phyloP scores from a whole-genome alignment of 2,797 vertebrate genomes.

The Crax fasciolata region DNA sequence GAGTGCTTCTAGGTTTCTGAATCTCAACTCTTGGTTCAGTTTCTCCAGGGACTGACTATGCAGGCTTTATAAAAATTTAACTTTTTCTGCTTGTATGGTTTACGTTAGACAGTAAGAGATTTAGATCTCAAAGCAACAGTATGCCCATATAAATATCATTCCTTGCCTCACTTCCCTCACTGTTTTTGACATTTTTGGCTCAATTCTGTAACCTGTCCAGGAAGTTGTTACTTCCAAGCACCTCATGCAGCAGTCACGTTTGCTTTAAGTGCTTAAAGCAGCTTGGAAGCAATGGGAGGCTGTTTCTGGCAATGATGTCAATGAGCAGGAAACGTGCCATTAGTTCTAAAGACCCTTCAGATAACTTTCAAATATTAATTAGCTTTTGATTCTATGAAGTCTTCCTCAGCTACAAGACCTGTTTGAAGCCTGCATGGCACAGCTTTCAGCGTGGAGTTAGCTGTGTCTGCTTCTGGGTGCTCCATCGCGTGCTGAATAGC shows the following conservation, averaged over 20 bases:
- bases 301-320: neutral
- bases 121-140: neutral
- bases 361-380: conserved; percentile 30
- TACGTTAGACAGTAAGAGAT: neutral
- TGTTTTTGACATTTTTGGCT: neutral
- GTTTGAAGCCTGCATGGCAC: neutral
- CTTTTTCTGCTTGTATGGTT: neutral
- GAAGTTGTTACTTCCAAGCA: neutral
- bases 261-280: conserved; percentile 21
- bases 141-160: neutral
- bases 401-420: neutral
- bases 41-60: neutral
- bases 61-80: neutral
- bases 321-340: neutral
- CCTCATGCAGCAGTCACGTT: neutral
- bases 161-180: neutral
- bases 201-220: neutral
- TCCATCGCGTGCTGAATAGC: neutral
- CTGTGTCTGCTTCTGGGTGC: neutral
- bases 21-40: neutral
- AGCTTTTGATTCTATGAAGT: neutral
- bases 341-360: conserved; percentile 29
- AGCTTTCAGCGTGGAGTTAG: neutral
- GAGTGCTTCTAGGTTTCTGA: neutral
- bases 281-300: neutral